Evolutionary conservation across 2,113 vertebrate species (phyloP).

Genomic region (Cardinalis cardinalis): DNA sequence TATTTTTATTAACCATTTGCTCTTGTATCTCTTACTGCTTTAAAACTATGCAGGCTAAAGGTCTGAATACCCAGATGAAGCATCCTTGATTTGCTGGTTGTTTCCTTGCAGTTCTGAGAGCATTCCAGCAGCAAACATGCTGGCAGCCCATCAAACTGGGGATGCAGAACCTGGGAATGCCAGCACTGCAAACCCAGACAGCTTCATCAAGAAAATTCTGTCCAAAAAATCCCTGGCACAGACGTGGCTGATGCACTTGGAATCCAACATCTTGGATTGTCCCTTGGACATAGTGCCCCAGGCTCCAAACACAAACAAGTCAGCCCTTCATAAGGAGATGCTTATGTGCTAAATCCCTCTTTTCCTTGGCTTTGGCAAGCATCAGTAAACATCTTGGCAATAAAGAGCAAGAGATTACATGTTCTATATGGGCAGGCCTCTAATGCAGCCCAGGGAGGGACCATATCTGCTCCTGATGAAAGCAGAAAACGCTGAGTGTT

Average conservation of each 20-base stretch:
- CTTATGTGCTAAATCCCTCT: constrained; percentile 42
- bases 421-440: constrained; percentile 5
- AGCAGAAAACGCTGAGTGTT: not conserved
- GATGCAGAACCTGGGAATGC: not conserved
- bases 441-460: not conserved
- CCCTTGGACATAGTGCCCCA: not conserved
- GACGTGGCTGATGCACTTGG: not conserved
- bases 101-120: not conserved
- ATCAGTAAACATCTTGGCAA: constrained; percentile 47
- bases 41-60: constrained; percentile 4
- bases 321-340: constrained; percentile 22
- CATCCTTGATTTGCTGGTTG: not conserved
- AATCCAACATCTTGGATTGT: constrained; percentile 9
- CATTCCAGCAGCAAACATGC: not conserved
- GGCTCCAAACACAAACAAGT: constrained; percentile 29
- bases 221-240: not conserved
- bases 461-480: constrained; percentile 24
- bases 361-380: constrained; percentile 50
- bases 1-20: not conserved
- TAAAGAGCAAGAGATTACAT: constrained; percentile 47
- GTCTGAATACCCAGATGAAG: not conserved
- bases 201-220: constrained; percentile 5
- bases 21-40: not conserved
- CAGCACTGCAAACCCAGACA: not conserved
- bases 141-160: not conserved